phyloP scores from a whole-genome alignment of 2,113 vertebrate species.

The Polypterus senegalus region DNA sequence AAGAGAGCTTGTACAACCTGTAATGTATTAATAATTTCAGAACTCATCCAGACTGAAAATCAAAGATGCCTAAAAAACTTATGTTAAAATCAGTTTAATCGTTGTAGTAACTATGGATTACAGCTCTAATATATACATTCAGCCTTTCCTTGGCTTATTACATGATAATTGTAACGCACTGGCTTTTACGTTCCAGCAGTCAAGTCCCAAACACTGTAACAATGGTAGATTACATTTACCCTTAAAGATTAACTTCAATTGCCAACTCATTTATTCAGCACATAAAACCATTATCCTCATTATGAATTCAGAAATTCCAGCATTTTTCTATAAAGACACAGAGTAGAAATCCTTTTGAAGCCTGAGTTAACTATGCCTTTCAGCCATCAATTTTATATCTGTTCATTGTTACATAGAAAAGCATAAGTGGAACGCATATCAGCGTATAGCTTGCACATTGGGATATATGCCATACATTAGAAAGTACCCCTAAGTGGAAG shows the following conservation, averaged over 20 bases:
- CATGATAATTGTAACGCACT: conserved; percentile 4
- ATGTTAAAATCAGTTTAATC: no score
- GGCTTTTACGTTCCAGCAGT: background rate
- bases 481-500: no score
- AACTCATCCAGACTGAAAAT: no score
- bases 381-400: conserved; percentile 5
- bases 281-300: conserved; percentile 6
- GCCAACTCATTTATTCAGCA: background rate
- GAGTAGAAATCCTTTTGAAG: conserved; percentile 1
- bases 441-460: background rate
- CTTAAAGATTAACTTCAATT: conserved; percentile 5
- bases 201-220: background rate
- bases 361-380: background rate
- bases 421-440: background rate
- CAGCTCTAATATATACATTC: no score
- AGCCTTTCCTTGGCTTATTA: no score
- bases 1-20: no score
- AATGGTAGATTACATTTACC: conserved; percentile 5
- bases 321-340: background rate
- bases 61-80: no score
- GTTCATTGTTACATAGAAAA: conserved; percentile 1
- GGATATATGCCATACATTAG: conserved; percentile 3
- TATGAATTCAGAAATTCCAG: conserved; percentile 6
- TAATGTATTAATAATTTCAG: no score
- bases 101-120: no score